These are phyloP conservation scores for Smithornis capensis DNA, from an alignment of 2,113 vertebrate genomes.

Conservation along the genomic window DNA sequence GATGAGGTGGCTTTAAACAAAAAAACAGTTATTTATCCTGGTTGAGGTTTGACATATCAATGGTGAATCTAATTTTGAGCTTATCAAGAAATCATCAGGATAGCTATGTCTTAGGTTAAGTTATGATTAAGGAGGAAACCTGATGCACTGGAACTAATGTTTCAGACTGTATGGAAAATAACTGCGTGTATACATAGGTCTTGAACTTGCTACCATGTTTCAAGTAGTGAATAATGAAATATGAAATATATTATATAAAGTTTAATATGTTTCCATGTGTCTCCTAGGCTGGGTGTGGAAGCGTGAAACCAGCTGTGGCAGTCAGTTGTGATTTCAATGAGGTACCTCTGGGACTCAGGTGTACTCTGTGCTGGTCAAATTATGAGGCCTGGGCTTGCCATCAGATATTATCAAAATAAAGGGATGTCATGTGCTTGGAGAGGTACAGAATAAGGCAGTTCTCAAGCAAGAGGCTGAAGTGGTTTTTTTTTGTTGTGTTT, in stretches of 20 bases:
- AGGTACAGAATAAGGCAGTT: background rate
- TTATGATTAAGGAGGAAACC: background rate
- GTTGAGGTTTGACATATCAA: background rate
- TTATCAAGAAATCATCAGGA: background rate
- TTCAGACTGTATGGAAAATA: background rate
- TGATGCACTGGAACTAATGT: background rate
- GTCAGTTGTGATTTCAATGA: background rate
- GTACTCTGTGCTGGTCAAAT: background rate
- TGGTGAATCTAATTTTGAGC: background rate
- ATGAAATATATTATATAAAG: background rate
- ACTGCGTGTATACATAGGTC: background rate
- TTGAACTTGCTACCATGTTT: background rate
- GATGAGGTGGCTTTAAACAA: background rate
- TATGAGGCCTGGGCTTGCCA: background rate
- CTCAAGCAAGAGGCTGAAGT: background rate
- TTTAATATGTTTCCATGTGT: background rate
- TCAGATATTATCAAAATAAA: background rate
- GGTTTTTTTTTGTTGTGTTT: background rate
- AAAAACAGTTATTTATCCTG: background rate
- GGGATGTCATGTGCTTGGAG: background rate
- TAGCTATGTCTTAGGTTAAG: background rate
- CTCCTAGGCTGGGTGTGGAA: background rate
- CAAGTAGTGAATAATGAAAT: background rate
- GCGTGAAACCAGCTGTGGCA: background rate
- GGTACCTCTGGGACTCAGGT: background rate